These are phyloP conservation scores for Umimayanthus chanpuru DNA, from an alignment of 92 coral and sea anemone genomes.

Conservation along the genomic window DNA sequence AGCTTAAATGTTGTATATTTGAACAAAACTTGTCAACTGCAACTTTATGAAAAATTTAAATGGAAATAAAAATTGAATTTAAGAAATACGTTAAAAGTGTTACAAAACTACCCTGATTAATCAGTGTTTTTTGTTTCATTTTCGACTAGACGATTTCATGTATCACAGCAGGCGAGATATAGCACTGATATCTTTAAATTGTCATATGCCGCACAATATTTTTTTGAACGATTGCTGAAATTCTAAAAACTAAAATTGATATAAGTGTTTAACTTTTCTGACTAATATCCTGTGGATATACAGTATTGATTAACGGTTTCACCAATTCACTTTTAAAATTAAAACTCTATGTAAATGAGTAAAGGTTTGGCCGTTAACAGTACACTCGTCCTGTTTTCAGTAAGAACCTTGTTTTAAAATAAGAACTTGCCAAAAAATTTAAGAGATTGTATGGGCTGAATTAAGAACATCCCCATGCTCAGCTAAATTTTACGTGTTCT, in stretches of 20 bases:
- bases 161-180: background rate
- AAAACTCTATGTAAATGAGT: background rate
- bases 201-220: background rate
- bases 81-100: too few species aligned
- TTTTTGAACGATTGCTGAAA: background rate
- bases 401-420: too few species aligned
- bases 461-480: too few species aligned
- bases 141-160: background rate
- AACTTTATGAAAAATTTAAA: background rate
- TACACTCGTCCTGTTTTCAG: too few species aligned
- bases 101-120: background rate
- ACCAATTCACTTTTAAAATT: background rate
- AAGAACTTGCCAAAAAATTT: too few species aligned
- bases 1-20: too few species aligned
- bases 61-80: background rate
- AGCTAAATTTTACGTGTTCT: too few species aligned
- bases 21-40: background rate
- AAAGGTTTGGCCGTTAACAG: background rate
- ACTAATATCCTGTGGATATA: background rate
- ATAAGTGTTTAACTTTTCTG: background rate
- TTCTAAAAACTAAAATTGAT: background rate
- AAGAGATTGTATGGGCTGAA: too few species aligned
- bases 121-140: background rate
- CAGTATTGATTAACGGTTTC: too few species aligned
- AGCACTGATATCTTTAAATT: background rate